A percentile compares a stretch with the other conserved stretches of the same genome.
phyloP scores from a whole-genome alignment of 2,888 invertebrate species.

The Malacosoma neustria region DNA sequence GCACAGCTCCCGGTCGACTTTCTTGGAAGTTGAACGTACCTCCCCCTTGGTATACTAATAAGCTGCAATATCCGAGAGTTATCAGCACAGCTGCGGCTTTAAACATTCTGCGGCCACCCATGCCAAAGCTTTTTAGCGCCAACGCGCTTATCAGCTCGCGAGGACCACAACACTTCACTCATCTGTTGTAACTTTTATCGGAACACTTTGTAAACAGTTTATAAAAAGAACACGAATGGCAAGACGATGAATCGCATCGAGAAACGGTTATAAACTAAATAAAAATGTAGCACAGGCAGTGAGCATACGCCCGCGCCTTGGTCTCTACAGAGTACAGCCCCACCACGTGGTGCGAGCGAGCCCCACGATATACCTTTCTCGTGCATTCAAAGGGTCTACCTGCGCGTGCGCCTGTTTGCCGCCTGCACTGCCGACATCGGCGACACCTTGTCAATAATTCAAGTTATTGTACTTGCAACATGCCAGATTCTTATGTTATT shows the following conservation, averaged over 20 bases:
- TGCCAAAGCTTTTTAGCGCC: slow-evolving; percentile 55
- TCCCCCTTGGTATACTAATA: slow-evolving; percentile 77
- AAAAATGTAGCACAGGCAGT: slow-evolving; percentile 71
- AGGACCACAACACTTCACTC: slow-evolving; percentile 52
- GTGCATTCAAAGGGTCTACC: slow-evolving; percentile 46
- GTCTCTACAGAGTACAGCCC: slow-evolving; percentile 37
- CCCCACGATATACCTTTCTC: slow-evolving; percentile 22
- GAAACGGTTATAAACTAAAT: slow-evolving; percentile 72
- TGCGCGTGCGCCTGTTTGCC: slow-evolving; percentile 63
- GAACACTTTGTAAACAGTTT: slow-evolving; percentile 46
- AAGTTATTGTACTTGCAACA: slow-evolving; percentile 52
- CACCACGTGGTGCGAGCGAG: slow-evolving; percentile 60
- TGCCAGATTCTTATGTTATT: slow-evolving; percentile 25
- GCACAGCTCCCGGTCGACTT: slow-evolving; percentile 54
- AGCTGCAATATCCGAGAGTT: slow-evolving; percentile 75
- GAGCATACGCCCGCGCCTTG: slow-evolving; percentile 55
- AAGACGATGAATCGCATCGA: slow-evolving; percentile 29
- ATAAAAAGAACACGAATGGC: slow-evolving; percentile 18
- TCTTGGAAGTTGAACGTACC: slow-evolving; percentile 66
- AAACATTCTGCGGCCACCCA: slow-evolving; percentile 63
- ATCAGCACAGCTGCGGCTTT: slow-evolving; percentile 68
- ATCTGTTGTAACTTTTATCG: slow-evolving; percentile 58
- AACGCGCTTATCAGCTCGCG: slow-evolving; percentile 44
- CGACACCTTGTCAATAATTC: slow-evolving; percentile 67
- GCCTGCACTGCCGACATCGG: slow-evolving; percentile 50